Conservation (phyloP, 2,888 invertebrate genomes). For the Eledona agricola region DNA sequence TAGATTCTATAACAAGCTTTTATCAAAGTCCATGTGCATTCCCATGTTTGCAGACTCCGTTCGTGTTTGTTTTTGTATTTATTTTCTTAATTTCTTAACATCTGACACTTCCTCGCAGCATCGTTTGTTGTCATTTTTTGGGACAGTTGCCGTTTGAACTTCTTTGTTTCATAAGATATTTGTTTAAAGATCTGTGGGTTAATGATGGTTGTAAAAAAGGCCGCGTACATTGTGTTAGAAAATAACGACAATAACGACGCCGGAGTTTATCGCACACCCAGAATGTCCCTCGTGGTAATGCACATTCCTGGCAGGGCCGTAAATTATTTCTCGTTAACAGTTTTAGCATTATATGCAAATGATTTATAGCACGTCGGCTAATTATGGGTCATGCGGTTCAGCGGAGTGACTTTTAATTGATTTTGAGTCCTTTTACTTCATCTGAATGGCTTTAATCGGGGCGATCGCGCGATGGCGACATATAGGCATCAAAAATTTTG, state of each 20-base stretch:
- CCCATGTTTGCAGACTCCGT: too few species aligned
- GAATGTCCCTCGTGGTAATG: slow-evolving; percentile 45
- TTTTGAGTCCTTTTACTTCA: slow-evolving; percentile 24
- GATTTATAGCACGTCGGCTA: slow-evolving; percentile 44
- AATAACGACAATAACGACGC: slow-evolving; percentile 30
- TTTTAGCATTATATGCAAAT: slow-evolving; percentile 40
- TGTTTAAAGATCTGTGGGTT: too few species aligned
- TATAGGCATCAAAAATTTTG: slow-evolving; percentile 28
- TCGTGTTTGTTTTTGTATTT: too few species aligned
- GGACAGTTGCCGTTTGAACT: too few species aligned
- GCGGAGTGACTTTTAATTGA: slow-evolving; percentile 40
- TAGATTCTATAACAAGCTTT: too few species aligned
- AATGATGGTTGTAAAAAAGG: too few species aligned
- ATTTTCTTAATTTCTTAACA: too few species aligned
- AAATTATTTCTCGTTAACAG: slow-evolving; percentile 45
- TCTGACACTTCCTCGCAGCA: too few species aligned
- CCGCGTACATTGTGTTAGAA: slow-evolving; percentile 25
- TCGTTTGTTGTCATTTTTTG: too few species aligned
- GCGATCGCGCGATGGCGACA: slow-evolving; percentile 3
- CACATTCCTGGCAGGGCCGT: slow-evolving; percentile 38
- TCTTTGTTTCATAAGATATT: slow-evolving; percentile 5
- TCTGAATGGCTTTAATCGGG: slow-evolving; percentile 19
- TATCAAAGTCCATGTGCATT: too few species aligned
- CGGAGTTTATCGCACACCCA: slow-evolving; percentile 35
- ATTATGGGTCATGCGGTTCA: slow-evolving; percentile 43